Evolutionary conservation across 2,797 vertebrate genomes (phyloP).

Genomic region (Eupleurogrammus muticus): DNA sequence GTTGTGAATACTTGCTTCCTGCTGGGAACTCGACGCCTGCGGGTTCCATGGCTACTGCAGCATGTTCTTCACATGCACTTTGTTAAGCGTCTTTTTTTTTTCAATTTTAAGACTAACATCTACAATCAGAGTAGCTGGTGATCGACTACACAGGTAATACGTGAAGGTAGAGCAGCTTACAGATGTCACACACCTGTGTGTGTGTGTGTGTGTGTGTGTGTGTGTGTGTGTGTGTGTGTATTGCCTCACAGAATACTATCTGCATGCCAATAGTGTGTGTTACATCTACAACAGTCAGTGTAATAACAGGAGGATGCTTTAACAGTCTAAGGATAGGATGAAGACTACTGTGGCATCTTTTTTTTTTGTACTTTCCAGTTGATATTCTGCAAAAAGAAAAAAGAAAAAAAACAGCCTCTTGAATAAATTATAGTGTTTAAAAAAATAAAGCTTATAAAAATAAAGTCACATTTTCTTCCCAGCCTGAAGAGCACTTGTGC

Average conservation of each 20-base stretch:
- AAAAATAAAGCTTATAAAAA: constrained; percentile 73
- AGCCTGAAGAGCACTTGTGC: constrained; percentile 65
- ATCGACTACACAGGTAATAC: constrained; percentile 5
- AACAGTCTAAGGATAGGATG: constrained; percentile 24
- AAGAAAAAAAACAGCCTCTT: not conserved
- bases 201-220: constrained; percentile 5
- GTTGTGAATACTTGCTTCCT: not conserved
- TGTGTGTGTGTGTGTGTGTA: not conserved
- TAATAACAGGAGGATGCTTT: constrained; percentile 6
- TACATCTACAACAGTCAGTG: constrained; percentile 33
- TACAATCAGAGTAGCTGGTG: constrained; percentile 35
- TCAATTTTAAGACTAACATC: constrained; percentile 38
- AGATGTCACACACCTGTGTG: not conserved
- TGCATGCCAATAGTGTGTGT: constrained; percentile 37
- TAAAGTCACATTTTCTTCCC: constrained; percentile 54
- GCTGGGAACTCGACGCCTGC: constrained; percentile 10
- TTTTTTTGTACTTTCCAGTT: constrained; percentile 7
- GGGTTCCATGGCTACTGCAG: constrained; percentile 20
- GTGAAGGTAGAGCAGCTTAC: constrained; percentile 32
- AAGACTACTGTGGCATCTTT: constrained; percentile 10
- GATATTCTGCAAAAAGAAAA: constrained; percentile 21
- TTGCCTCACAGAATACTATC: constrained; percentile 10
- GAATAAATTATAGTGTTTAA: constrained; percentile 41
- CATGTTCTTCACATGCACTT: constrained; percentile 54
- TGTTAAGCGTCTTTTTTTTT: constrained; percentile 21